Percentiles rank a stretch among this genome's conserved stretches.
Evolutionary conservation across 2,113 vertebrate species (phyloP).

Genomic region (Lepus americanus): DNA sequence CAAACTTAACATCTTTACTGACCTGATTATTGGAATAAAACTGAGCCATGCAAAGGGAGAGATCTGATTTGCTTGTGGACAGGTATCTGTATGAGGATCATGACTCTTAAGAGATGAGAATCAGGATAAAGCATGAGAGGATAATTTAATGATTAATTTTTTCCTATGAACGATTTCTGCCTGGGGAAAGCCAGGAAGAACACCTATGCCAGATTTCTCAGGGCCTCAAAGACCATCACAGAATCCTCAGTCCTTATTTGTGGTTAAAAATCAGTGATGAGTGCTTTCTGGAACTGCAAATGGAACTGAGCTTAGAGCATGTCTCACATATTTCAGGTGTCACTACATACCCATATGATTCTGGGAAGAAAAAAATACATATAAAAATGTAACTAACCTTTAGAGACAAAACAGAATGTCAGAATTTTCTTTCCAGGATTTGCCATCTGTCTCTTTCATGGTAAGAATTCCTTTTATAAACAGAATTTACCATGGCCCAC

Average conservation of each 20-base stretch:
- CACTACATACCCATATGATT: not conserved
- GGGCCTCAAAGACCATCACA: not conserved
- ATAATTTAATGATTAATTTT: not conserved
- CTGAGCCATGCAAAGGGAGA: not conserved
- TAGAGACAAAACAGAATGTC: conserved; percentile 59
- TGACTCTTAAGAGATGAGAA: not conserved
- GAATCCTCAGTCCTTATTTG: not conserved
- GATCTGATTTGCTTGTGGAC: not conserved
- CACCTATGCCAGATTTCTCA: rapidly evolving
- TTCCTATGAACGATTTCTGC: not conserved
- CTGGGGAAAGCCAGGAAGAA: not conserved
- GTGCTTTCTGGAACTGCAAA: not conserved
- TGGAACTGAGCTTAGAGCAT: not conserved
- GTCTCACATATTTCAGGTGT: conserved; percentile 48
- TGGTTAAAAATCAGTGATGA: not conserved
- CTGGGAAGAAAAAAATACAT: not conserved
- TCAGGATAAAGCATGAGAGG: conserved; percentile 16
- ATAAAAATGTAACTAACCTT: conserved; percentile 60
- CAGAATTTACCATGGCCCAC: conserved; percentile 18
- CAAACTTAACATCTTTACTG: conserved; percentile 6
- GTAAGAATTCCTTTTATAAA: conserved; percentile 72
- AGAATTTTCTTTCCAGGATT: conserved; percentile 74
- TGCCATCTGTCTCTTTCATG: conserved; percentile 75
- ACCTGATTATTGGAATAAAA: not conserved
- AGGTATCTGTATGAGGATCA: not conserved